Evolutionary conservation across 53 echinoderm and acorn worm species (phyloP), one percentile per base, ranked within the genome.

Genomic region (Henricia sp.): DNA sequence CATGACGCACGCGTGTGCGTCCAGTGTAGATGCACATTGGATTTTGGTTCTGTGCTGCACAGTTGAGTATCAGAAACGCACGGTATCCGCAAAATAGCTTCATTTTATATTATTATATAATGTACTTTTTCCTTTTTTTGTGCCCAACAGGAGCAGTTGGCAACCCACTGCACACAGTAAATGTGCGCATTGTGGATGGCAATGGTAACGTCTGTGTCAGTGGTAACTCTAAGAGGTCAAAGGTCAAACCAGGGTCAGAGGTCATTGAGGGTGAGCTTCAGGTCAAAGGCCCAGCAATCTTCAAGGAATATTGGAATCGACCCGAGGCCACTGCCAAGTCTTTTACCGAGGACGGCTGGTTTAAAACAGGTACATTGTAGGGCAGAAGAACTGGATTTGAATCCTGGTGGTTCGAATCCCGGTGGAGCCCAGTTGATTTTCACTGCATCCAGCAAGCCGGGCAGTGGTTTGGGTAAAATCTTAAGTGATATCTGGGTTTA

Each of bases 311-410:
- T 73, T 94, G 97, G 97, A 90, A 84, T 32, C 91, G 57, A 76
- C 92, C 92, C 6, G 75, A 92, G 6, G 94, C 84, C 13, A 96
- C 97, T 1, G 25, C 67, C 11, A 90, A 92, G 33, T 51, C 90
- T 20, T 96, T 94, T 42, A 92, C 92, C 11, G 37, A 73, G 37
- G 97, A 96, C 88, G 97, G 92, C 14, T 96, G 97, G 97, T 96
- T 96, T 70, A 94, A 88, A 83, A 96, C 97, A 62, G 97, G 97
- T 96, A 55, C 59, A 77, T 14, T 3, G 23, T 28, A 6, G 32
- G 30, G 34, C 8, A 17, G 53, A 3, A n/a, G n/a, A n/a, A n/a
- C n/a, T n/a, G n/a, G n/a, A n/a, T n/a, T n/a, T n/a, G n/a, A n/a
- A n/a, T n/a, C n/a, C n/a, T n/a, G n/a, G n/a, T n/a, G n/a, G n/a